Evolutionary conservation across 2,888 invertebrate genomes (phyloP).

Genomic region (Diogma glabrata): DNA sequence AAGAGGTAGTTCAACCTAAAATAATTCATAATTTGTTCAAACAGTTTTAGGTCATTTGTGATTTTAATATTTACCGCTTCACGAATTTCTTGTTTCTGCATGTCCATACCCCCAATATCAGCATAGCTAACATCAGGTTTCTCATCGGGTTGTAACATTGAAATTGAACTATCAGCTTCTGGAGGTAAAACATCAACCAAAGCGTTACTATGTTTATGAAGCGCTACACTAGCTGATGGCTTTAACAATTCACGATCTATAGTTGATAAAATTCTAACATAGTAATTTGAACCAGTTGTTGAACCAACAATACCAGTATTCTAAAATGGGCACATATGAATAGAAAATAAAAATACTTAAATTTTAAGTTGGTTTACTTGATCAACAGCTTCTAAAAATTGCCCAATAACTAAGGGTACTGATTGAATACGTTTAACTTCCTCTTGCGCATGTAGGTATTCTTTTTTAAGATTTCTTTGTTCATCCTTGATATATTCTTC

Average conservation of each 20-base stretch:
- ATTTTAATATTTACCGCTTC: slow-evolving; percentile 68
- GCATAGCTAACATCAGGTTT: slow-evolving; percentile 96
- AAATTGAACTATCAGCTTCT: slow-evolving; percentile 97
- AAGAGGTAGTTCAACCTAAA: slow-evolving; percentile 90
- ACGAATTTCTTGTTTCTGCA: slow-evolving; percentile 98
- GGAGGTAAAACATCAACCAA: slow-evolving; percentile 97
- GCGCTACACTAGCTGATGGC: slow-evolving; percentile 94
- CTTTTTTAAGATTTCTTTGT: slow-evolving; percentile 95
- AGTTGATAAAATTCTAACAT: slow-evolving; percentile 95
- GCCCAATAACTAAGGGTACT: slow-evolving; percentile 96
- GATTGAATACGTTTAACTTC: slow-evolving; percentile 98
- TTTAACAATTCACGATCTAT: slow-evolving; percentile 95
- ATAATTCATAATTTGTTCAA: not conserved
- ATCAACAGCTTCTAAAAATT: slow-evolving; percentile 98
- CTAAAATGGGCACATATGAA: not conserved
- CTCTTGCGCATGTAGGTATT: slow-evolving; percentile 96
- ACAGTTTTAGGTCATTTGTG: not conserved
- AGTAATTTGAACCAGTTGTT: slow-evolving; percentile 98
- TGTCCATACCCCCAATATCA: slow-evolving; percentile 99
- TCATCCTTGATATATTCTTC: slow-evolving; percentile 99
- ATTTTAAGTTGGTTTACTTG: slow-evolving; percentile 38
- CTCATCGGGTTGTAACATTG: slow-evolving; percentile 95
- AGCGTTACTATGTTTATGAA: slow-evolving; percentile 99
- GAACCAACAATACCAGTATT: slow-evolving; percentile 99
- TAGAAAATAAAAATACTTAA: not conserved